Conservation (phyloP, 2,888 invertebrate genomes). For the Melinopterus prodromus region DNA sequence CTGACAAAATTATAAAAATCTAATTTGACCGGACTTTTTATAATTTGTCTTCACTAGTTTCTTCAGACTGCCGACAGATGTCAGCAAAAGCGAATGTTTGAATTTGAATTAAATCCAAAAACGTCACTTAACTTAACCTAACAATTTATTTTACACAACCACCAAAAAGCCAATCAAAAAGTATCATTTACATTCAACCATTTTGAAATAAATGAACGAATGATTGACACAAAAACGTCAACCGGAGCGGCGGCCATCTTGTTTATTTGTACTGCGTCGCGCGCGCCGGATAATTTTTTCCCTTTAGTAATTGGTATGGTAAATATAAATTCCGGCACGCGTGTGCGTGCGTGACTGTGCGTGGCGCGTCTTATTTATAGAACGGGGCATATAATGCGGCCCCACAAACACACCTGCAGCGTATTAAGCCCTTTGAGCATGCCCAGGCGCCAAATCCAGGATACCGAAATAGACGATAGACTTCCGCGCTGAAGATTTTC, state of each 20-base stretch:
- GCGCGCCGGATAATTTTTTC: not conserved
- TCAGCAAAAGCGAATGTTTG: not conserved
- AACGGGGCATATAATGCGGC: not conserved
- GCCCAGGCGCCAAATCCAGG: not conserved
- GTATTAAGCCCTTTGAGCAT: not conserved
- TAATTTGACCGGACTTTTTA: too few relatives aligned
- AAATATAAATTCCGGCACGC: conserved; percentile 4
- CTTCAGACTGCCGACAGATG: not conserved
- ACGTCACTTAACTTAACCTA: not conserved
- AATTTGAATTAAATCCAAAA: not conserved
- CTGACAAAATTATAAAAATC: too few relatives aligned
- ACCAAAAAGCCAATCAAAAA: too few relatives aligned
- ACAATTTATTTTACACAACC: too few relatives aligned
- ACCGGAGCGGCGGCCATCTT: not conserved
- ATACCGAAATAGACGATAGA: not conserved
- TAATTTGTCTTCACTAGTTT: not conserved
- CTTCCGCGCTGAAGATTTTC: not conserved
- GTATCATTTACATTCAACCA: too few relatives aligned
- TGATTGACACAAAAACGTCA: too few relatives aligned
- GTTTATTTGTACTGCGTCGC: not conserved
- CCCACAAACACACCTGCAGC: not conserved
- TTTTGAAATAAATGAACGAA: too few relatives aligned
- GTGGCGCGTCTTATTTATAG: not conserved
- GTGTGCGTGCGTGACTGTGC: not conserved
- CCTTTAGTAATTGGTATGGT: not conserved